Conservation (phyloP, 2,113 vertebrate species). For the Lagopus muta region DNA sequence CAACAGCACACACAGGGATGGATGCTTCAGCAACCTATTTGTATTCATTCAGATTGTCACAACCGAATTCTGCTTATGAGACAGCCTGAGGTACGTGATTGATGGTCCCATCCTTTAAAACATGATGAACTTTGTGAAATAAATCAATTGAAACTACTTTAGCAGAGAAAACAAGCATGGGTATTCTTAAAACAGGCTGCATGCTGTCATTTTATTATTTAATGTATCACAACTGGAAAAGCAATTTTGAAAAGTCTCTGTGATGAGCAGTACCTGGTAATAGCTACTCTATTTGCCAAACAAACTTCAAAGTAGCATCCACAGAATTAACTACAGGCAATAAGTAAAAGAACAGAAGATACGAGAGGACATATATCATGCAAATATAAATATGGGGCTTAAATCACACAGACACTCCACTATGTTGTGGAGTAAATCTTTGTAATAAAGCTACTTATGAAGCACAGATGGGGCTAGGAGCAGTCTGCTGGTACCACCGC, state of each 20-base stretch:
- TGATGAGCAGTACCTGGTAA: not conserved
- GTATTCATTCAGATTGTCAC: not conserved
- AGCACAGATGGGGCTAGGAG: rapidly evolving
- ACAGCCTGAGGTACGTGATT: not conserved
- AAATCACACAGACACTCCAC: not conserved
- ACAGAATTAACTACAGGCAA: not conserved
- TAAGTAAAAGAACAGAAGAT: not conserved
- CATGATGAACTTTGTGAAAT: not conserved
- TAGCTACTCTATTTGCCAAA: not conserved
- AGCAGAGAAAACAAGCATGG: not conserved
- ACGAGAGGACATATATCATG: not conserved
- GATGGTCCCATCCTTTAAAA: not conserved
- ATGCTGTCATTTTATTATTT: not conserved
- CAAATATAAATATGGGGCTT: not conserved
- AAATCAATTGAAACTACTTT: not conserved
- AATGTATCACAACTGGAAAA: not conserved
- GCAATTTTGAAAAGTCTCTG: not conserved
- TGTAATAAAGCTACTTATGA: not conserved
- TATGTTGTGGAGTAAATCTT: not conserved
- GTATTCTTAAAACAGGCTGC: not conserved
- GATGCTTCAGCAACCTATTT: not conserved
- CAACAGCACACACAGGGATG: rapidly evolving
- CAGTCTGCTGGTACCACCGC: not conserved
- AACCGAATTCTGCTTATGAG: not conserved
- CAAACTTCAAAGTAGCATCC: not conserved